phyloP scores from a whole-genome alignment of 2,113 vertebrate species.

The Panthera uncia region DNA sequence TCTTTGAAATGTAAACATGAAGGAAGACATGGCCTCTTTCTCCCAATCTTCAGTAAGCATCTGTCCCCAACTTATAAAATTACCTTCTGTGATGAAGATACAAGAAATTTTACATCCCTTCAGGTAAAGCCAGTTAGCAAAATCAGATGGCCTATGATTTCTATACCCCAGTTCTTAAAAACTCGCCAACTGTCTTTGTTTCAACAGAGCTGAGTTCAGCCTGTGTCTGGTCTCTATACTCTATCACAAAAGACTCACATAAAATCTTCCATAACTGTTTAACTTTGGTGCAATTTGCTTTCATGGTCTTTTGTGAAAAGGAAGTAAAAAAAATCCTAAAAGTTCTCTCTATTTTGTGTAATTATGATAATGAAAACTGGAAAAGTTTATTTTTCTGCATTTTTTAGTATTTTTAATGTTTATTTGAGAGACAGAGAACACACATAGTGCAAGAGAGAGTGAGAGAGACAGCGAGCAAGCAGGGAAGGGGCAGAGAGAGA shows the following conservation, averaged over 20 bases:
- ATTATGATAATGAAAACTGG: not conserved
- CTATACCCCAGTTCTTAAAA: not conserved
- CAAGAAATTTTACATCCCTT: not conserved
- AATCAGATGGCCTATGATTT: not conserved
- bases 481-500: too few relatives aligned
- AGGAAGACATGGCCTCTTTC: not conserved
- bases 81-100: not conserved
- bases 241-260: not conserved
- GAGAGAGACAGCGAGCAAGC: too few relatives aligned
- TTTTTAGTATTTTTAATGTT: too few relatives aligned
- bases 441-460: too few relatives aligned
- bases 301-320: not conserved
- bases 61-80: not conserved
- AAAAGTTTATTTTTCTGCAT: not conserved
- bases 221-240: not conserved
- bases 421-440: too few relatives aligned
- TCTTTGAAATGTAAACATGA: not conserved
- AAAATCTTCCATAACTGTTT: not conserved
- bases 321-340: too few relatives aligned
- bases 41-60: not conserved
- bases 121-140: not conserved
- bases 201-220: not conserved
- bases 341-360: not conserved
- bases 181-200: not conserved
- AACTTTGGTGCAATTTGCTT: not conserved